Evolutionary conservation across 2,113 vertebrate genomes (phyloP), one percentile per base, ranked within the genome.

Genomic region (Nanorana parkeri): DNA sequence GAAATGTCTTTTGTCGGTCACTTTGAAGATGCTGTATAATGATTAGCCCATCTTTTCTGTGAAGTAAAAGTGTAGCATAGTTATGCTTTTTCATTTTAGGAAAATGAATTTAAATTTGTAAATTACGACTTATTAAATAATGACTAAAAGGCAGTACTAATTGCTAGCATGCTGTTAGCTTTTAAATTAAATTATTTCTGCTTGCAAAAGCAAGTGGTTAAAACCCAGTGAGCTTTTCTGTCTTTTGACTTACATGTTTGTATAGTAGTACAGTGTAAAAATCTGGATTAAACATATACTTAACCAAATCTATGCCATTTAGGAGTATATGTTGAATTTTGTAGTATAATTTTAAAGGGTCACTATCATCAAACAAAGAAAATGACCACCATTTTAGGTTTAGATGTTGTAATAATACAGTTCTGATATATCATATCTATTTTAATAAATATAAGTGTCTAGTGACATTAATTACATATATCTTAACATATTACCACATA

Each of bases 41-140:
- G 52, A 83, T 83, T 83, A 76, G 29, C 55, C 72, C 72, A 67
- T 76, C 28, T 75, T 80, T 83, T 60, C 80, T 76, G 47, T 76
- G 29, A 83, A 68, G 71, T 68, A 68, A 58, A 76, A 58, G 63
- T 83, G 51, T 32, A 67, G 28, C 72, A 76, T 60, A 83, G 80
- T 76, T 83, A 83, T 84, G 74, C 87, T 32, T 87, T 91, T 86
- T 68, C 89, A 90, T 88, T 72, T 76, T 67, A 75, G 63, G 63
- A 68, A 83, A 83, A 83, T 83, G 71, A 83, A 83, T 83, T 75
- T 76, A 67, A 83, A 83, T 83, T 75, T 83, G 52, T 63, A 83
- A 47, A 75, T 83, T 76, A 83, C 32, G 23, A 76, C 80, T 83
- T 68, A 83, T 83, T 83, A 83, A 83, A 83, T 83, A 83, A 83